Evolutionary conservation across 2,888 invertebrate species (phyloP).

Genomic region (Phymatocera aterrima): DNA sequence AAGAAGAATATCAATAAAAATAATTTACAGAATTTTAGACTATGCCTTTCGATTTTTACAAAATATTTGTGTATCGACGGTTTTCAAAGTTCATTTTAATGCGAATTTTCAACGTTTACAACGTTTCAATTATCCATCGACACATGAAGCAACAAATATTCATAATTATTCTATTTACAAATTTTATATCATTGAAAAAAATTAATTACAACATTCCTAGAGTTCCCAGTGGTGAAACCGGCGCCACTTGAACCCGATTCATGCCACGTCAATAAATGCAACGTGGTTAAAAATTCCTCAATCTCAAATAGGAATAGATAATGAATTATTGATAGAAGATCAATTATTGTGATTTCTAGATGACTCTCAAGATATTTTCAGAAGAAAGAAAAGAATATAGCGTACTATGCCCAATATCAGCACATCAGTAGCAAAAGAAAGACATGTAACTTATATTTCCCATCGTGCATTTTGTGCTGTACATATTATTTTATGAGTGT

Average conservation of each 20-base stretch:
- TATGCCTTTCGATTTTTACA: background rate
- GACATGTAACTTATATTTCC: background rate
- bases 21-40: conserved; percentile 9
- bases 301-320: background rate
- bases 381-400: background rate
- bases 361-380: background rate
- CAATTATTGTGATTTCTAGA: background rate
- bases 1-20: conserved; percentile 58
- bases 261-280: conserved; percentile 2
- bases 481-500: conserved; percentile 18
- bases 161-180: background rate
- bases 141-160: background rate
- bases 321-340: background rate
- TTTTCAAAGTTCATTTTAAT: too few relatives aligned
- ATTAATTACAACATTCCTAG: conserved; percentile 11
- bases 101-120: conserved; percentile 3
- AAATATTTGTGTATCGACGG: background rate
- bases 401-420: conserved; percentile 2
- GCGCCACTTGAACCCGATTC: background rate
- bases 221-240: background rate
- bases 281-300: background rate
- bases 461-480: conserved; percentile 29
- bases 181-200: background rate
- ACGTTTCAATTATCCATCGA: background rate
- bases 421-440: background rate